phyloP scores from a whole-genome alignment of 2,888 invertebrate genomes.

The Ophraella communa region DNA sequence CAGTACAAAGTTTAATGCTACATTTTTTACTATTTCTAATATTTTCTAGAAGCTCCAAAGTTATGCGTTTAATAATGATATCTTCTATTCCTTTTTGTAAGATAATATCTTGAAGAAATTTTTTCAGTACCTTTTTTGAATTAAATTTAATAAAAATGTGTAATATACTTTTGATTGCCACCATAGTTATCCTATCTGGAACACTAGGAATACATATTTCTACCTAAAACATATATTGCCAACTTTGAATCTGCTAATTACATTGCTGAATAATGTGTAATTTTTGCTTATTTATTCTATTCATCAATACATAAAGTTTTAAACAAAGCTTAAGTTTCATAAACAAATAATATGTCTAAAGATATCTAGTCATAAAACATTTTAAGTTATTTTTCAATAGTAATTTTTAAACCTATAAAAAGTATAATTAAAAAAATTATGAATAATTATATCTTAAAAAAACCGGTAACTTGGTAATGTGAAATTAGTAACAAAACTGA shows the following conservation, averaged over 20 bases:
- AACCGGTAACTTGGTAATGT: not conserved
- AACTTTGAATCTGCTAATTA: too few relatives aligned
- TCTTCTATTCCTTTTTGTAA: constrained; percentile 35
- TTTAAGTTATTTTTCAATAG: not conserved
- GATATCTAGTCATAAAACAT: not conserved
- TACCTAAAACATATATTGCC: constrained; percentile 30
- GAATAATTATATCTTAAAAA: not conserved
- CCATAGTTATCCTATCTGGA: constrained; percentile 60
- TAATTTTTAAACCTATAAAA: not conserved
- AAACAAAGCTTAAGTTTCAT: too few relatives aligned
- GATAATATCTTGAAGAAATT: constrained; percentile 44
- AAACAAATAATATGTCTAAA: too few relatives aligned
- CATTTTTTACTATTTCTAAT: constrained; percentile 37
- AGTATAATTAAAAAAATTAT: not conserved
- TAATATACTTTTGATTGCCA: constrained; percentile 42
- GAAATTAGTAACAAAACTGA: not conserved
- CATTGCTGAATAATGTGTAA: too few relatives aligned
- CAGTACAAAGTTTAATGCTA: constrained; percentile 39
- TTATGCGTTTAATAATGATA: constrained; percentile 34
- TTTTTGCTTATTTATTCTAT: too few relatives aligned
- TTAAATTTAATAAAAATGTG: constrained; percentile 42
- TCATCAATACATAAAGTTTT: too few relatives aligned
- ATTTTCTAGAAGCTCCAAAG: constrained; percentile 35
- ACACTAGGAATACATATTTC: constrained; percentile 26
- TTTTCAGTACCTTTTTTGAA: constrained; percentile 43